phyloP scores from a whole-genome alignment of 2,797 vertebrate genomes.

The Glossophaga mutica region DNA sequence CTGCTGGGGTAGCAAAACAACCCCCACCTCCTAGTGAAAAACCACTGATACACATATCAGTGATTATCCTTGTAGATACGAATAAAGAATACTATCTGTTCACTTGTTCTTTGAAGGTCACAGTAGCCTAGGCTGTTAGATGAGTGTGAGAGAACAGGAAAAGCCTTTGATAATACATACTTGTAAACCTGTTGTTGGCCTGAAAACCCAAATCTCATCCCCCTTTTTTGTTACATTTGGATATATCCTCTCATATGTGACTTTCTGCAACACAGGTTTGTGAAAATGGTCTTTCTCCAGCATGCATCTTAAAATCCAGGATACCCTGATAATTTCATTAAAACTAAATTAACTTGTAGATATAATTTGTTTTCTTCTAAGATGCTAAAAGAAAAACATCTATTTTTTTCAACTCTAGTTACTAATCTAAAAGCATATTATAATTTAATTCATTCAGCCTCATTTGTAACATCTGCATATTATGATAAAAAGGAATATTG shows the following conservation, averaged over 20 bases:
- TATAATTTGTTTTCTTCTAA: neutral
- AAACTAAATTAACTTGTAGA: neutral
- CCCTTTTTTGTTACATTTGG: neutral
- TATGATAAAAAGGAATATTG: neutral
- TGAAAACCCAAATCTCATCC: neutral
- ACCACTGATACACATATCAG: neutral
- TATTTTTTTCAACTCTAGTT: neutral
- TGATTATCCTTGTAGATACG: neutral
- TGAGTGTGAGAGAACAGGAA: neutral
- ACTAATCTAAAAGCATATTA: neutral
- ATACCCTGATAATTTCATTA: neutral
- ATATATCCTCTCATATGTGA: neutral
- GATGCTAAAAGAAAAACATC: neutral
- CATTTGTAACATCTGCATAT: neutral
- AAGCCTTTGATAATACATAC: neutral
- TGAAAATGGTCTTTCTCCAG: neutral
- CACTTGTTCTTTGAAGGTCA: constrained; percentile 5
- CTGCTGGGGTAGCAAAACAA: neutral
- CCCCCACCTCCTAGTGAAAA: neutral
- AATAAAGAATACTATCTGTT: neutral
- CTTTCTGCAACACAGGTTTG: neutral
- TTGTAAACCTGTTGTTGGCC: neutral
- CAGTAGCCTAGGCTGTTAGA: neutral
- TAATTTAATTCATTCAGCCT: neutral
- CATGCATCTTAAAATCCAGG: neutral